Percentiles rank a stretch among this genome's conserved stretches.
Conservation (phyloP, 2,797 vertebrate genomes). For the Phaenicophaeus curvirostris region DNA sequence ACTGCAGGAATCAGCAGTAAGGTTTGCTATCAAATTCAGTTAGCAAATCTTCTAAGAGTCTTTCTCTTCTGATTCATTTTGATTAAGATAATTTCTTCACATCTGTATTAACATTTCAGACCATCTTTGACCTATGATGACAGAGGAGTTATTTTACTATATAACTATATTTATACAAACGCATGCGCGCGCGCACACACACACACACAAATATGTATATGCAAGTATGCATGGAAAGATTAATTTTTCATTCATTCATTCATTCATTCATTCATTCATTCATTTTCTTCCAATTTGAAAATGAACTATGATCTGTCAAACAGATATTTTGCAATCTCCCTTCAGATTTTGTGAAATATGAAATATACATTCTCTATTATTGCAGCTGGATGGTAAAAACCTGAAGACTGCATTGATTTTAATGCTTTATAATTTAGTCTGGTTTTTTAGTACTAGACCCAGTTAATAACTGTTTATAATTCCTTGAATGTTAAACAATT, state of each 20-base stretch:
- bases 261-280: not conserved
- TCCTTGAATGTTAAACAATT: not conserved
- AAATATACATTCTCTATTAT: not conserved
- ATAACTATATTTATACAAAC: not conserved
- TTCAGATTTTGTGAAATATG: not conserved
- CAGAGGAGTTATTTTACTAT: not conserved
- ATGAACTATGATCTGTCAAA: not conserved
- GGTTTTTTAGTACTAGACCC: not conserved
- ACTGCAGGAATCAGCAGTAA: not conserved
- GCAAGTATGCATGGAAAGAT: not conserved
- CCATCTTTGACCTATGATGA: not conserved
- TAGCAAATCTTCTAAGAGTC: not conserved
- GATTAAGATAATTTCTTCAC: not conserved
- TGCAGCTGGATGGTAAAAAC: not conserved
- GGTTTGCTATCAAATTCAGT: not conserved
- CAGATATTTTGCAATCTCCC: not conserved
- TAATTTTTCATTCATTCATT: not conserved
- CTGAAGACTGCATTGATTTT: accelerated
- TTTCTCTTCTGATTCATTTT: not conserved
- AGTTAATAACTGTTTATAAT: not conserved
- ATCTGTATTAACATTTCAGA: not conserved
- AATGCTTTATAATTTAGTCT: not conserved
- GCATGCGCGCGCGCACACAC: not conserved
- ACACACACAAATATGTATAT: not conserved
- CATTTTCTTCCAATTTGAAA: not conserved